phyloP scores from a whole-genome alignment of 2,888 invertebrate genomes.

The Synanthedon andrenaeformis region DNA sequence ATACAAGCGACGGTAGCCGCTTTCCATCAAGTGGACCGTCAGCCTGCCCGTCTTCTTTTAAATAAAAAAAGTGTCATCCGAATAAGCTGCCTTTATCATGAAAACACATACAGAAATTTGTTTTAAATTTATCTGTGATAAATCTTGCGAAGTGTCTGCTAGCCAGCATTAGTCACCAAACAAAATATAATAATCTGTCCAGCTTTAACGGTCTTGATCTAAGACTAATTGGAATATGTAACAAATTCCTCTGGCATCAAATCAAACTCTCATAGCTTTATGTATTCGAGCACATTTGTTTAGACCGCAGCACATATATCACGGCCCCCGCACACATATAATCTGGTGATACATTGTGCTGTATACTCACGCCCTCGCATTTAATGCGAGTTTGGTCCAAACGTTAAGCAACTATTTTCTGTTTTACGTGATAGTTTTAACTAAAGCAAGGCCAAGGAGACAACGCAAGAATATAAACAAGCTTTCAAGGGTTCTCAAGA shows the following conservation, averaged over 20 bases:
- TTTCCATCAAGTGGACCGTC: too few relatives aligned
- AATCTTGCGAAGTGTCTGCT: too few relatives aligned
- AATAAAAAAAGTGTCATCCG: too few relatives aligned
- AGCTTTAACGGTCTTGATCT: not conserved
- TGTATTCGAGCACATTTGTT: constrained; percentile 11
- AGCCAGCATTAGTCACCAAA: not conserved
- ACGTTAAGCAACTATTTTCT: constrained; percentile 3
- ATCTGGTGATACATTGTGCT: constrained; percentile 58
- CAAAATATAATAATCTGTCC: not conserved
- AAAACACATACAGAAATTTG: too few relatives aligned
- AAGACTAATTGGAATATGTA: not conserved
- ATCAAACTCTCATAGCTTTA: not conserved
- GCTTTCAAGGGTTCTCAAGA: too few relatives aligned
- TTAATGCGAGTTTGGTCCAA: constrained; percentile 21
- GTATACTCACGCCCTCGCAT: constrained; percentile 46
- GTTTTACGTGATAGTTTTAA: not conserved
- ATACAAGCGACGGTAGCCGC: too few relatives aligned
- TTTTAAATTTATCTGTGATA: too few relatives aligned
- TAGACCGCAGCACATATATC: constrained; percentile 33
- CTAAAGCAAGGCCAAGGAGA: constrained; percentile 8
- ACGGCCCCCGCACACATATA: constrained; percentile 39
- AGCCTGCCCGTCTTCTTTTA: too few relatives aligned
- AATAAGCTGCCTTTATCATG: too few relatives aligned
- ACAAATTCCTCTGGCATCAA: not conserved
- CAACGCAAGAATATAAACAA: too few relatives aligned